Conservation (phyloP, 2,888 invertebrate genomes). For the Lacanobia wlatinum region DNA sequence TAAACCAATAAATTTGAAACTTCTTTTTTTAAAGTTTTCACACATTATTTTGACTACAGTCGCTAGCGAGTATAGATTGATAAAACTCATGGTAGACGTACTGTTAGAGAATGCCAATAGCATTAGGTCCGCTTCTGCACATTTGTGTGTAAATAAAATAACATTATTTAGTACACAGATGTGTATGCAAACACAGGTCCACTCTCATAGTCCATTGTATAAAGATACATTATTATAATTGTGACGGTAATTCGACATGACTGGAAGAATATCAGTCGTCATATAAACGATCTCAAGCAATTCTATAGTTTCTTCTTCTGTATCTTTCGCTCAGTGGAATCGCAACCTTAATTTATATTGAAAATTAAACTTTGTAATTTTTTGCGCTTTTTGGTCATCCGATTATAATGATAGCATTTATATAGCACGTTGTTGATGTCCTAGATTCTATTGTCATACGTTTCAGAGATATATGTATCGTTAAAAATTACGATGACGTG, state of each 20-base stretch:
- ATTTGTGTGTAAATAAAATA: too few relatives aligned
- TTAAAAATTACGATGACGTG: conserved; percentile 14
- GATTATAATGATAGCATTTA: conserved; percentile 36
- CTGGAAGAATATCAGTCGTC: not conserved
- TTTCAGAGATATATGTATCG: conserved; percentile 39
- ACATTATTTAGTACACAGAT: not conserved
- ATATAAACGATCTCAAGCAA: not conserved
- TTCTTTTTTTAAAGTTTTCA: too few relatives aligned
- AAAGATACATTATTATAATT: too few relatives aligned
- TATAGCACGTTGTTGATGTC: conserved; percentile 43
- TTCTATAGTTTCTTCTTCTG: not conserved
- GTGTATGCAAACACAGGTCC: not conserved
- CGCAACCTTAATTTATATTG: not conserved
- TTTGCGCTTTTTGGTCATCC: conserved; percentile 52
- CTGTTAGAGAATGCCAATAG: too few relatives aligned
- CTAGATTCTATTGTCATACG: conserved; percentile 42
- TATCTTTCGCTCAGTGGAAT: conserved; percentile 35
- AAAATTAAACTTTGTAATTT: conserved; percentile 15
- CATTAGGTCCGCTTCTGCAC: too few relatives aligned
- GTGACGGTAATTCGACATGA: not conserved
- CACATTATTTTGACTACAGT: too few relatives aligned
- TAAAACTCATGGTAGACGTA: too few relatives aligned
- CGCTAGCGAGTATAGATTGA: too few relatives aligned
- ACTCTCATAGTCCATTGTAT: not conserved
- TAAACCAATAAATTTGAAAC: too few relatives aligned